Evolutionary conservation across 1,140 invertebrate genomes (phyloP).

Genomic region (Eueides isabella): DNA sequence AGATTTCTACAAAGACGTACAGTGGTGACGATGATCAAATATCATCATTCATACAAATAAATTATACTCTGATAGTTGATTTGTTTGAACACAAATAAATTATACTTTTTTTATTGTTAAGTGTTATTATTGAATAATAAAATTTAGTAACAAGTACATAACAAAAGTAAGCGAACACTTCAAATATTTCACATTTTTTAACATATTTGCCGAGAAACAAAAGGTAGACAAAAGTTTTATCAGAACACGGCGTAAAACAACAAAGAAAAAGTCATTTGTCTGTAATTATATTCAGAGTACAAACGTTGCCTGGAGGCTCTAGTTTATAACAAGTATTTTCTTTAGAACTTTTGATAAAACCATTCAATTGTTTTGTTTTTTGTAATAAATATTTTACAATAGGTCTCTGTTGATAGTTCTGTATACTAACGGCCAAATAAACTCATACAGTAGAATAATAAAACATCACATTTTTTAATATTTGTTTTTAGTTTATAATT

Average conservation of each 20-base stretch:
- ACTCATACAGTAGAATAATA: too few relatives aligned
- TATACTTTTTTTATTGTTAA: neutral
- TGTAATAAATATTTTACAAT: neutral
- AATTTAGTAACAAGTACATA: neutral
- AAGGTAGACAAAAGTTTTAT: neutral
- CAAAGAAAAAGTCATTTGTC: conserved; percentile 9
- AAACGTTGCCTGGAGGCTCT: neutral
- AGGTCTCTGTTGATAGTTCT: neutral
- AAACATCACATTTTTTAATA: too few relatives aligned
- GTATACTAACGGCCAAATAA: neutral
- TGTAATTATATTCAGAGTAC: neutral
- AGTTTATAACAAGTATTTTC: conserved; percentile 4
- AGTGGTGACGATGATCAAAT: too few relatives aligned
- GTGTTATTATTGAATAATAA: neutral
- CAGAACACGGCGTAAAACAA: neutral
- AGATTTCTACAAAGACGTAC: too few relatives aligned
- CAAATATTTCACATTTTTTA: neutral
- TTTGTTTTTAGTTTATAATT: too few relatives aligned
- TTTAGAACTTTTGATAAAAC: neutral
- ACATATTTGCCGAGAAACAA: neutral
- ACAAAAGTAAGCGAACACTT: neutral
- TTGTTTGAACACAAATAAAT: too few relatives aligned
- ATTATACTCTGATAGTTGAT: too few relatives aligned
- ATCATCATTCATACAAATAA: too few relatives aligned
- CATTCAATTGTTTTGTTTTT: neutral